Evolutionary conservation across 2,797 vertebrate species (phyloP), one percentile per base, ranked within the genome.

Genomic region (Characodon lateralis): DNA sequence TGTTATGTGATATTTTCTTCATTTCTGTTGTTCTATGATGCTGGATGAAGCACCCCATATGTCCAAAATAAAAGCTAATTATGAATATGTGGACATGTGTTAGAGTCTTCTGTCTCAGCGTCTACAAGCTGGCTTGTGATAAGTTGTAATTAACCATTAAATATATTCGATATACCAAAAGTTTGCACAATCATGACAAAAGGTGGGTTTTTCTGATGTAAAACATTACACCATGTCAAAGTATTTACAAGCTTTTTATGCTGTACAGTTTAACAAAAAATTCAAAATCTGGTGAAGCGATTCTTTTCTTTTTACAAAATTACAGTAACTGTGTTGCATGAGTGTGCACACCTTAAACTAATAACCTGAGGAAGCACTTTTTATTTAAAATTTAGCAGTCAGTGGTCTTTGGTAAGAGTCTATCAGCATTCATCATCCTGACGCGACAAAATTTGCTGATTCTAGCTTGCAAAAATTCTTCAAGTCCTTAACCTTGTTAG

Each of bases 61-160:
- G 84, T 92, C 88, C 50, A 71, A 91, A 95, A 94, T 93, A 95
- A 95, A 94, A 77, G 66, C 55, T 82, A 76, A 78, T 59, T 58
- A 68, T 92, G 78, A 66, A 82, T 86, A 86, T 82, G 71, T 78
- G 78, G 91, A 88, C 82, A 86, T 85, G 92, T 93, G 85, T 90
- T 88, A 85, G 88, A 9, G 89, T 95, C 78, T 90, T 92, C 80
- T 93, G 87, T 94, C 75, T 81, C 41, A 81, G 48, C 76, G 74
- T 82, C 43, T 74, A 35, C 73, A 76, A 53, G 35, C 46, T 78
- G 61, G 46, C 35, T 78, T 2, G n/a, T 58, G 35, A 55, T 53
- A 12, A 9, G 39, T 8, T 74, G 31, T 74, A 68, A 82, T 71
- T 63, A 46, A 58, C 28, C 41, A 2, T 59, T 14, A 69, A 61